A percentile compares a stretch with the other conserved stretches of the same genome.
phyloP scores from a whole-genome alignment of 2,888 invertebrate species.

The Ischnura elegans region DNA sequence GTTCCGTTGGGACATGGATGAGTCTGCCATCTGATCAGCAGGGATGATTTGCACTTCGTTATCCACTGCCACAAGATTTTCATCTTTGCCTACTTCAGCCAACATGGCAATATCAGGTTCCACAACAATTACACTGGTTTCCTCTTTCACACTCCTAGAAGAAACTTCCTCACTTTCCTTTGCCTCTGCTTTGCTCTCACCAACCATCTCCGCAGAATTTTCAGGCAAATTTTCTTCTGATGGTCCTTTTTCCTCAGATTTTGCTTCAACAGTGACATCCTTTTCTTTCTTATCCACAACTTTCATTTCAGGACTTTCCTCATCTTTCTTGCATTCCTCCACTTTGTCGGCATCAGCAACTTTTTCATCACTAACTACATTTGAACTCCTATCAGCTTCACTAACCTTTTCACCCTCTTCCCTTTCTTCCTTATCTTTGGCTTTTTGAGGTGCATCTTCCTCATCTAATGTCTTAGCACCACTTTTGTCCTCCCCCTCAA shows the following conservation, averaged over 20 bases:
- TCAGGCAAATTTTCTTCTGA: constrained; percentile 34
- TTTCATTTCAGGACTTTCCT: constrained; percentile 70
- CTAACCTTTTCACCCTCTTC: constrained; percentile 70
- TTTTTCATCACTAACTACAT: constrained; percentile 73
- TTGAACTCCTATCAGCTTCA: constrained; percentile 68
- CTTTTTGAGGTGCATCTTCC: constrained; percentile 72
- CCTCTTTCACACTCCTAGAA: background rate
- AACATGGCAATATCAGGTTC: background rate
- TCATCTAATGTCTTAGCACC: constrained; percentile 70
- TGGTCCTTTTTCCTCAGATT: constrained; percentile 48
- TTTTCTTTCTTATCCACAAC: constrained; percentile 30
- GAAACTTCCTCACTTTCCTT: constrained; percentile 1
- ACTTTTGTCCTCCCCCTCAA: constrained; percentile 66
- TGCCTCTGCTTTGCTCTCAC: constrained; percentile 69
- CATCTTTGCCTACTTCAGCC: constrained; percentile 25
- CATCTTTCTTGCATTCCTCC: constrained; percentile 69
- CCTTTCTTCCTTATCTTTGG: constrained; percentile 6
- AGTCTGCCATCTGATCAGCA: constrained; percentile 78
- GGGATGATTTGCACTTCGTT: constrained; percentile 40
- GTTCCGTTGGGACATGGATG: constrained; percentile 79
- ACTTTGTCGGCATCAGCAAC: constrained; percentile 72
- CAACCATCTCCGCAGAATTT: constrained; percentile 69
- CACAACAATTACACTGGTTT: background rate
- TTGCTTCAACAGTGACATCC: background rate
- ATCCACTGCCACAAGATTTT: background rate